These are phyloP conservation scores for Astyanax mexicanus DNA, from an alignment of 2,797 vertebrate genomes.

Conservation along the genomic window DNA sequence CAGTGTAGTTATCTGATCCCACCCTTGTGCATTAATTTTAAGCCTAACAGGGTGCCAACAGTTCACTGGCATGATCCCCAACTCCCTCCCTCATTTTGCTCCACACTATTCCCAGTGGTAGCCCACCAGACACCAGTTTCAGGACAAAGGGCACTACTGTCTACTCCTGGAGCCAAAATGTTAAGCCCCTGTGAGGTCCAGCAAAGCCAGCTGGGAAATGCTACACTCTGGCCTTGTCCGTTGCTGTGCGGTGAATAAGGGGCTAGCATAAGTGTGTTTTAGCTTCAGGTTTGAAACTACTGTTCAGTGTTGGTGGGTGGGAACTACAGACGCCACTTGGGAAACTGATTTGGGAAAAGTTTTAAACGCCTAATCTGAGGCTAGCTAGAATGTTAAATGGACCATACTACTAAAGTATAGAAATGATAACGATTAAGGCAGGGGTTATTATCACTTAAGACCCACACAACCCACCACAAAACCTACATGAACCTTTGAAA, in stretches of 20 bases:
- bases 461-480: too few relatives aligned
- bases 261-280: not conserved
- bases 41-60: constrained; percentile 60
- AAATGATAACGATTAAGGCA: too few relatives aligned
- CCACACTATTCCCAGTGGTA: constrained; percentile 49
- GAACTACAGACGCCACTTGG: not conserved
- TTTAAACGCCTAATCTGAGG: not conserved
- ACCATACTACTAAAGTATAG: too few relatives aligned
- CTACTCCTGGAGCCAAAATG: constrained; percentile 64
- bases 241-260: not conserved
- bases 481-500: too few relatives aligned
- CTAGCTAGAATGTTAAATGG: too few relatives aligned
- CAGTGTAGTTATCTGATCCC: constrained; percentile 48
- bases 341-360: too few relatives aligned
- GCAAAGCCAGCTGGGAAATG: constrained; percentile 64
- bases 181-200: constrained; percentile 57
- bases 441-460: too few relatives aligned
- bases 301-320: not conserved
- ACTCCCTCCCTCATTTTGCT: constrained; percentile 47
- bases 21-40: constrained; percentile 33
- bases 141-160: constrained; percentile 78
- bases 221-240: not conserved
- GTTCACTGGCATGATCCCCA: constrained; percentile 56
- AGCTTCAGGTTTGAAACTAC: not conserved
- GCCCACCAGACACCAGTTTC: constrained; percentile 63